Evolutionary conservation across 2,113 vertebrate genomes (phyloP).

Genomic region (Gallinago jamesoni): DNA sequence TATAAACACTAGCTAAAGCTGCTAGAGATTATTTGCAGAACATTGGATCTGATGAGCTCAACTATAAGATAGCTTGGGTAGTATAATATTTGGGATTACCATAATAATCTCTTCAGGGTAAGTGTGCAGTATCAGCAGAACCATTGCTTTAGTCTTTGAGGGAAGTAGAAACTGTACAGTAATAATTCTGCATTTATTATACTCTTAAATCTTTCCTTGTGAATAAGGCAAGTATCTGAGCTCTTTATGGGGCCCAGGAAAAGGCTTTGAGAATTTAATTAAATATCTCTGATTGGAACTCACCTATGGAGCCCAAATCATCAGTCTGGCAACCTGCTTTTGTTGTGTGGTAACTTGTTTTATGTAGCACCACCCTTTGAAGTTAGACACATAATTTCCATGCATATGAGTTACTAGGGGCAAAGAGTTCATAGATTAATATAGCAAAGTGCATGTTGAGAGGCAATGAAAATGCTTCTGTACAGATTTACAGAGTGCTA

Average conservation of each 20-base stretch:
- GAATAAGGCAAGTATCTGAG: not conserved
- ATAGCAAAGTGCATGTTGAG: not conserved
- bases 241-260: not conserved
- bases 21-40: conserved; percentile 81
- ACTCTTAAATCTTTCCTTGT: not conserved
- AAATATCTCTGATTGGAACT: conserved; percentile 8
- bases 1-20: conserved; percentile 72
- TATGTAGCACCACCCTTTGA: not conserved
- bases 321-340: not conserved
- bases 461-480: not conserved
- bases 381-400: not conserved
- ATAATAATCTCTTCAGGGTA: conserved; percentile 93
- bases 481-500: not conserved
- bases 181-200: conserved; percentile 36
- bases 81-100: conserved; percentile 94
- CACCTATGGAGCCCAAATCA: not conserved
- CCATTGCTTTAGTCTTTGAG: conserved; percentile 46
- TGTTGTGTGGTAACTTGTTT: conserved; percentile 6
- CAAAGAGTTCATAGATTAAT: not conserved
- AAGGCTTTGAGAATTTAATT: not conserved
- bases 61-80: conserved; percentile 80
- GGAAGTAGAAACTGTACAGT: not conserved
- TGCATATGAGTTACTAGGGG: not conserved
- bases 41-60: conserved; percentile 84
- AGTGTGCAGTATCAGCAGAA: conserved; percentile 91